Evolutionary conservation across 2,797 vertebrate genomes (phyloP), one percentile per base, ranked within the genome.

Genomic region (Sebastes iracundus): DNA sequence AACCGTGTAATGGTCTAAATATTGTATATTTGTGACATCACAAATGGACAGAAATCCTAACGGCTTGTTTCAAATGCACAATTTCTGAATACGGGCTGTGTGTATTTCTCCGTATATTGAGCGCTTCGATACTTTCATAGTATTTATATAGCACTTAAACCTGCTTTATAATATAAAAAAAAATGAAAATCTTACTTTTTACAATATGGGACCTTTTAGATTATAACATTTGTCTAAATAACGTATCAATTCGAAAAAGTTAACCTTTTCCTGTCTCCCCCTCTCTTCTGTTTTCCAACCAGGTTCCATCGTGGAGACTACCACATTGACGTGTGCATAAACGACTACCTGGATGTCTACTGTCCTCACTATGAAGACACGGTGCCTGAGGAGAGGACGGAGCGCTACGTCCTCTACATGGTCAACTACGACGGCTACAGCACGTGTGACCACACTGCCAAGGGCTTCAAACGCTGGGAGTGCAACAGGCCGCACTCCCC

Each of bases 361-460:
- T 99, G 98, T 90, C 98, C 98, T 82, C 98, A 99, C 93, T 99
- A 99, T 4, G 98, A 98, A 90, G 98, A 98, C 90, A 93, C 97
- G 0, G 97, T 99, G 79, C 97, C 98, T 0, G 97, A 98, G 94
- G 98, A 99, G 83, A 96, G 96, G 89, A 97, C 97, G 0, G 98
- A 99, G 90, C 97, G 97, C 69, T 99, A 99, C 2, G 95, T 99
- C 90, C 97, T 99, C 83, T 99, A 99, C 95, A 99, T 99, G 98
- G 98, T 99, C 84, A 99, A 99, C 96, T 99, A 98, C 77, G 98
- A 99, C 75, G 98, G 98, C 92, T 99, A 99, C 96, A 99, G 96
- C 92, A 97, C 98, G 28, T 99, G 98, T 1, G 98, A 99, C 94
- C 98, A 99, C 87, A 99, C 98, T 35, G 97, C 97, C 93, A 99